A percentile compares a stretch with the other conserved stretches of the same genome.
Evolutionary conservation across 37 sponge, comb jelly and placozoan species (phyloP).

Genomic region (Cliona cf. orientalis): DNA sequence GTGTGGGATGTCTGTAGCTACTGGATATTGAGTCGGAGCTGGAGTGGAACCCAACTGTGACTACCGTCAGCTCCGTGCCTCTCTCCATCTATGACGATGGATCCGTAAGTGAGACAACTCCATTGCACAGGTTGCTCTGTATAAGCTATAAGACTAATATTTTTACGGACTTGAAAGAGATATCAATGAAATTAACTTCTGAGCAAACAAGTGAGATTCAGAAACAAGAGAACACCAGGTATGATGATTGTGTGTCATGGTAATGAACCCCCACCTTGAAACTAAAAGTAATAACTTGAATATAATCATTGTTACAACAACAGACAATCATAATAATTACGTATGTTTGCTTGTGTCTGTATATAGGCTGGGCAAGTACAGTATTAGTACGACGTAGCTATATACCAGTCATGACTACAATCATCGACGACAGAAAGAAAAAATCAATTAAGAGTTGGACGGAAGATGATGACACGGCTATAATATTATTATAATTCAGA

Average conservation of each 20-base stretch:
- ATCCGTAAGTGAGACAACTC: no score
- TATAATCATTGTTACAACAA: no score
- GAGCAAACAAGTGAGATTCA: conserved; percentile 71
- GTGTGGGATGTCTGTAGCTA: conserved; percentile 75
- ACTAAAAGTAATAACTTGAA: neutral
- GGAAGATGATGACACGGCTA: conserved; percentile 58
- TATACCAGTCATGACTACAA: neutral
- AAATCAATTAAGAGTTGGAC: conserved; percentile 84
- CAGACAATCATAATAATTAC: no score
- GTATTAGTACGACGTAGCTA: neutral
- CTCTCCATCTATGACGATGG: conserved; percentile 90
- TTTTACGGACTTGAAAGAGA: no score
- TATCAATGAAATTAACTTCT: conserved; percentile 61
- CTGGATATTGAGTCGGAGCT: conserved; percentile 88
- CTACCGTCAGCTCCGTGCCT: conserved; percentile 54
- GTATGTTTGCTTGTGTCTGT: neutral
- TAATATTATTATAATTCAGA: no score
- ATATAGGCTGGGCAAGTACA: conserved; percentile 53
- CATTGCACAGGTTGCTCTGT: no score
- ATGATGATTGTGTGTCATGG: no score
- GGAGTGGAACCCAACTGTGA: conserved; percentile 82
- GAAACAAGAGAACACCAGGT: conserved; percentile 79
- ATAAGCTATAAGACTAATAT: no score
- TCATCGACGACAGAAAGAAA: conserved; percentile 55
- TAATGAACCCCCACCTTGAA: no score